Evolutionary conservation across 1,140 invertebrate genomes (phyloP).

Genomic region (roundworm (Caenorhabditis elegans)): WBcel235 BX284602.5:9652501-9653000

Average conservation of each 20-base stretch:
- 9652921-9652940: constrained; percentile 24
- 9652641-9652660: constrained; percentile 39
- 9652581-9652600: constrained; percentile 8
- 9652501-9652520: constrained; percentile 24
- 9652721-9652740: no score
- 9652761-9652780: no score
- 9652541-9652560: no score
- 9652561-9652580: constrained; percentile 10
- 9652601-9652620: constrained; percentile 12
- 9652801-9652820: no score
- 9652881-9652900: constrained; percentile 36
- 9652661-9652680: background rate
- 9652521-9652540: background rate
- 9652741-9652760: no score
- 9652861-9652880: constrained; percentile 31
- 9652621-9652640: constrained; percentile 34
- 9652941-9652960: constrained; percentile 16
- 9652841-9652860: no score
- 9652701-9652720: no score
- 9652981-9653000: background rate
- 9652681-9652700: no score
- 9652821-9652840: no score
- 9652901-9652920: constrained; percentile 9
- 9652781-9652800: no score
- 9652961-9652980: background rate